phyloP scores from a whole-genome alignment of 2,113 vertebrate species.

The Gymnorhina tibicen region DNA sequence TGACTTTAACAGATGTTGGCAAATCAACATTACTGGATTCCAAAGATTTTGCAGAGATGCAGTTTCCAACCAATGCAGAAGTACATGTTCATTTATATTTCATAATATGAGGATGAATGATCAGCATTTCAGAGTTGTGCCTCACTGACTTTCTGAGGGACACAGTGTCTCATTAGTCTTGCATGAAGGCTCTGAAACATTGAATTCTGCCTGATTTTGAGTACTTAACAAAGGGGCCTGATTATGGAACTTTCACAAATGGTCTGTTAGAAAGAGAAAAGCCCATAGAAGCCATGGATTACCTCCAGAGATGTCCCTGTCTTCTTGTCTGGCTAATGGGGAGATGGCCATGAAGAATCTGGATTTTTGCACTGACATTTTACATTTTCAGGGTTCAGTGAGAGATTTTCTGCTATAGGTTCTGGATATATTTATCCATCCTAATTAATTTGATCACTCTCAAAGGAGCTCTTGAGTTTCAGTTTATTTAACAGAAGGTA shows the following conservation, averaged over 20 bases:
- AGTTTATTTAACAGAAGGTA: background rate
- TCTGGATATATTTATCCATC: background rate
- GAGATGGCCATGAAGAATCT: background rate
- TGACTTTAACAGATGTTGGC: background rate
- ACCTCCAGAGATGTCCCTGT: background rate
- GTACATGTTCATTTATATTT: background rate
- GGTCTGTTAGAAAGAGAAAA: background rate
- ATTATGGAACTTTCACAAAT: background rate
- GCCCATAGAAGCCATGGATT: background rate
- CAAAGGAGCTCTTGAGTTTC: background rate
- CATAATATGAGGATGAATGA: background rate
- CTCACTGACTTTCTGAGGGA: constrained; percentile 20
- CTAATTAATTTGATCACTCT: background rate
- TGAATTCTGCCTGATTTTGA: background rate
- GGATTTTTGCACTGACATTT: background rate
- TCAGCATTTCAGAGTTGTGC: background rate
- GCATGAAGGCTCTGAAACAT: background rate
- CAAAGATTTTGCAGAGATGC: background rate
- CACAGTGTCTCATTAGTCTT: background rate
- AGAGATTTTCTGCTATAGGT: background rate
- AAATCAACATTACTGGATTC: background rate
- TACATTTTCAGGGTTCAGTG: background rate
- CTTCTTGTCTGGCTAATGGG: background rate
- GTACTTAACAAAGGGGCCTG: background rate
- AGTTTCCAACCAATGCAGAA: background rate